Conservation (phyloP, 2,888 invertebrate genomes). For the Drosophila algonquin region DNA sequence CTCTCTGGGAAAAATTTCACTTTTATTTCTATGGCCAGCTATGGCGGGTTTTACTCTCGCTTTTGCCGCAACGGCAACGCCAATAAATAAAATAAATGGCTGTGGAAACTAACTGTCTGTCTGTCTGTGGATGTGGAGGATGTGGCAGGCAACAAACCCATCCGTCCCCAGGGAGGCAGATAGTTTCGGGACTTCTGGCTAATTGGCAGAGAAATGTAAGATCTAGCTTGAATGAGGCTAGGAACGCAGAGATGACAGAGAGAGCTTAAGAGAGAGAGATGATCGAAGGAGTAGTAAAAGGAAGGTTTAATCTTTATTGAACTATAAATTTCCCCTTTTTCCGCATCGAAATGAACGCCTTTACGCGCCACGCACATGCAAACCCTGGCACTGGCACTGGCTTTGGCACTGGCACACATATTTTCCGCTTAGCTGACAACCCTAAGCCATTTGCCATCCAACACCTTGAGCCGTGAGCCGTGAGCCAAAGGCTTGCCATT, state of each 20-base stretch:
- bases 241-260: no score
- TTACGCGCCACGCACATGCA: background rate
- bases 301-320: background rate
- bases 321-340: background rate
- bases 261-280: background rate
- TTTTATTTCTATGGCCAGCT: slow-evolving; percentile 67
- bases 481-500: slow-evolving; percentile 34
- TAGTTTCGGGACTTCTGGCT: background rate
- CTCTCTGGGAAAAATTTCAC: slow-evolving; percentile 71
- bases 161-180: slow-evolving; percentile 1
- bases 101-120: slow-evolving; percentile 59
- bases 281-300: background rate
- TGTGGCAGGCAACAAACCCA: slow-evolving; percentile 16
- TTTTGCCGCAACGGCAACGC: slow-evolving; percentile 26
- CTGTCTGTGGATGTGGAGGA: slow-evolving; percentile 21
- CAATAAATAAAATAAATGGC: slow-evolving; percentile 74
- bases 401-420: slow-evolving; percentile 15
- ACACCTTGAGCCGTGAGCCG: slow-evolving; percentile 51
- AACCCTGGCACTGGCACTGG: background rate
- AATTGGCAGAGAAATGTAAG: background rate
- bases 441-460: slow-evolving; percentile 59
- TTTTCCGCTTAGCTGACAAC: slow-evolving; percentile 49
- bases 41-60: slow-evolving; percentile 21
- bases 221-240: background rate
- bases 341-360: slow-evolving; percentile 6